These are phyloP conservation scores for Diabrotica virgifera DNA, from an alignment of 1,140 invertebrate genomes.

Conservation along the genomic window DNA sequence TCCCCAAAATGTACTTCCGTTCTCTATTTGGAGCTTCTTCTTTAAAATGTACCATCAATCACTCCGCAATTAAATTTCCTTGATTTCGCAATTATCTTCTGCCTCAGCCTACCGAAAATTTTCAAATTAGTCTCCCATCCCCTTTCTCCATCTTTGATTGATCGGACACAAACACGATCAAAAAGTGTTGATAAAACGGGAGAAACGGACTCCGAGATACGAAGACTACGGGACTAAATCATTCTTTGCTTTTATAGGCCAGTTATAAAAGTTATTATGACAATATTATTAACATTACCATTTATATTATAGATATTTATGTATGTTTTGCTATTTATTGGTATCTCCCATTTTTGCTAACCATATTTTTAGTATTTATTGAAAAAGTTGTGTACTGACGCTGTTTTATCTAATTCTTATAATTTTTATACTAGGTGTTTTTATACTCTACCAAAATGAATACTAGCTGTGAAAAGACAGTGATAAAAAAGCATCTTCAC, in stretches of 20 bases:
- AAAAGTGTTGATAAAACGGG: constrained; percentile 15
- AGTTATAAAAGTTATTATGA: background rate
- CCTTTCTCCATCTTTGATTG: constrained; percentile 16
- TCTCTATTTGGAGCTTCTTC: background rate
- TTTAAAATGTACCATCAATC: constrained; percentile 9
- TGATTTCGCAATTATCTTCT: constrained; percentile 16
- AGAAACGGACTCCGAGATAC: background rate
- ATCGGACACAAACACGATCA: constrained; percentile 24
- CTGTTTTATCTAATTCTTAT: no score
- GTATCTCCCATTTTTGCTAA: no score
- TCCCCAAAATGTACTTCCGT: background rate
- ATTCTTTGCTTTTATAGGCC: constrained; percentile 4
- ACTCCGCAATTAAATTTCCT: constrained; percentile 17
- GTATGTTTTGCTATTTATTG: no score
- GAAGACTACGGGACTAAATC: background rate
- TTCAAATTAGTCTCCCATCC: constrained; percentile 11
- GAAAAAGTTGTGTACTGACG: no score
- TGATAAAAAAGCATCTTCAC: no score
- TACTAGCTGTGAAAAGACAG: no score
- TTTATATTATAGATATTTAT: no score
- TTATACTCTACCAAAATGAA: no score
- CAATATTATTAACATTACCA: no score
- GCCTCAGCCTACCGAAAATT: constrained; percentile 6
- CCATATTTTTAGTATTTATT: no score
- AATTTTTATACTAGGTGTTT: no score